Evolutionary conservation across 2,888 invertebrate species (phyloP), one percentile per base, ranked within the genome.

Genomic region (Phaedon cochleariae): DNA sequence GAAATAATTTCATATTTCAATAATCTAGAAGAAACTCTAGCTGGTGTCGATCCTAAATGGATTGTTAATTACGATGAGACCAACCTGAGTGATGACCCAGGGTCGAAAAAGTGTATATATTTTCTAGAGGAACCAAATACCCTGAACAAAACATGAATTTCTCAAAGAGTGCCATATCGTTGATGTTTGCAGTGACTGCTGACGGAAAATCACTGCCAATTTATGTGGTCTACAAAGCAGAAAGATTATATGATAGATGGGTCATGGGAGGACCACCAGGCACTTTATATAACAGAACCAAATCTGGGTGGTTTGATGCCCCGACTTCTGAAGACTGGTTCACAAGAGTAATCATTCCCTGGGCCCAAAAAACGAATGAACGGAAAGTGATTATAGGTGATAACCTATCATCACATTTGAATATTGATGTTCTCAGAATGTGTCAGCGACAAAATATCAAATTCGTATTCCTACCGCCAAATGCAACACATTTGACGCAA

Each of bases 1-100:
- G 57, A 55, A 29, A 57, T 72, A 21, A 37, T 51, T 15, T 29
- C n/a, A 29, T 69, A 68, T 61, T 68, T 71, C 57, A 46, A 58
- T 3, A 65, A 71, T 46, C 58, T 71, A 18, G 57, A 51, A 41
- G 45, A 41, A 12, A 60, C 26, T 12, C n/a, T 63, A 9, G 21
- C 65, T 41, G 51, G 55, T 17, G 60, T 76, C 45, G 68, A 69
- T 15, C 64, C 71, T 21, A 15, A 48, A 41, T 69, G 68, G 29
- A 77, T 77, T 18, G 64, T 77, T 22, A 71, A 72, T 41, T 71
- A 69, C 46, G 70, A 69, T 29, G 67, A 76, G 74, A 55, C 70
- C 70, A 67, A 81, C 75, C 41, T 78, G 73, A 70, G 77, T 75
- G 70, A 77, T 67, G 76, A 81, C 67, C 78, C 78, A 22, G 79